Evolutionary conservation across 2,888 invertebrate genomes (phyloP), one percentile per base, ranked within the genome.

Genomic region (Pocota personata): DNA sequence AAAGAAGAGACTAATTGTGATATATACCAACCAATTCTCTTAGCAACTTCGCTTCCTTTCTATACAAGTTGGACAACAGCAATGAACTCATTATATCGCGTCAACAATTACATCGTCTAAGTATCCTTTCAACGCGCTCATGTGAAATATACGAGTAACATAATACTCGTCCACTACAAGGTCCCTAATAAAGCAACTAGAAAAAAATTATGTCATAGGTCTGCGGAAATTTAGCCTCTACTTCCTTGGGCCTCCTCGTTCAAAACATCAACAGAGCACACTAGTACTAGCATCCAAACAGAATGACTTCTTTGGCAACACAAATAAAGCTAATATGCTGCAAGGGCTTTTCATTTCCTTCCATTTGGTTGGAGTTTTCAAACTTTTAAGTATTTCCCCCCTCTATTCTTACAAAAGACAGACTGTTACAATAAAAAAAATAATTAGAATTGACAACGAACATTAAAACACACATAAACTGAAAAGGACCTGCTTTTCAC

Each of bases 391-490:
- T 8, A 8, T 16, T 16, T 1, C 46, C 8, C 16, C 32, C 3
- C 0, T 27, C n/a, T 0, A 1, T 19, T 8, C 3, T 4, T 1
- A 4, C 32, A 40, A 8, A n/a, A 14, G 32, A 58, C 57, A 66
- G 40, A 50, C 40, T 80, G 24, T 46, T 21, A 62, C 46, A 58
- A 66, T 35, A 16, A 27, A 57, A n/a, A n/a, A n/a, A 71, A 72
- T 82, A 40, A 66, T 82, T 72, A 72, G 77, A 82, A 66, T 77
- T 77, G 71, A 77, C 77, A 62, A 82, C 82, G 12, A 62, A 75
- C 37, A 75, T 69, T 67, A 46, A 30, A 64, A 66, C 32, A 32
- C 40, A 58, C 8, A 52, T 30, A 67, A 5, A 50, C 21, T 14
- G 7, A 16, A n/a, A 69, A 58, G 12, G n/a, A 46, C 4, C 24